phyloP scores from a whole-genome alignment of 2,113 vertebrate species.

The Amazona guildingii region DNA sequence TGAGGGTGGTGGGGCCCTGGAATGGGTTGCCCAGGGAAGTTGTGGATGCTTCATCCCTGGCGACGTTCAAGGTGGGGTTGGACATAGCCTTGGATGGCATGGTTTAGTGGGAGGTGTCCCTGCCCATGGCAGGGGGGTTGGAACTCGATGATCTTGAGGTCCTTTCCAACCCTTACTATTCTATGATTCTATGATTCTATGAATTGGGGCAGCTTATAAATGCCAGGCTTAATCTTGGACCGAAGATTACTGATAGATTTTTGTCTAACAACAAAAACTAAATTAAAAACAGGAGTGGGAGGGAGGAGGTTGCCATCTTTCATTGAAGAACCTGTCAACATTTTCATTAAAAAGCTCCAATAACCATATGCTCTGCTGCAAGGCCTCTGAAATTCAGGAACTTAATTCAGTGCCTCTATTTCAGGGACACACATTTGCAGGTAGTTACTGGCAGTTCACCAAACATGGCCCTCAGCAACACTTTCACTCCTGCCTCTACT shows the following conservation, averaged over 20 bases:
- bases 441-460: not conserved
- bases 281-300: not conserved
- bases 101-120: too few relatives aligned
- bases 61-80: too few relatives aligned
- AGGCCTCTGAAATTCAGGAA: not conserved
- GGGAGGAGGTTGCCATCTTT: not conserved
- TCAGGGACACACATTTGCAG: fast-evolving
- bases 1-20: too few relatives aligned
- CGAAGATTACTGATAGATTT: not conserved
- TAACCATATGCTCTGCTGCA: fast-evolving
- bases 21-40: too few relatives aligned
- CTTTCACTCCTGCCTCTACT: not conserved
- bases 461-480: not conserved
- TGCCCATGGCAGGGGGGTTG: too few relatives aligned
- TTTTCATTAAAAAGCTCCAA: not conserved
- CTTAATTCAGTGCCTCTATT: not conserved
- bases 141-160: too few relatives aligned
- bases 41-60: too few relatives aligned
- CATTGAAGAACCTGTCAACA: not conserved
- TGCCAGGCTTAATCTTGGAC: not conserved
- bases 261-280: not conserved
- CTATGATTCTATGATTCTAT: too few relatives aligned
- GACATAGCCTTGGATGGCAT: too few relatives aligned
- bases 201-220: not conserved
- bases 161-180: too few relatives aligned